A percentile compares a stretch with the other conserved stretches of the same genome.
These are phyloP conservation scores for Barbus barbus DNA, from an alignment of 2,113 vertebrate genomes.

Conservation along the genomic window DNA sequence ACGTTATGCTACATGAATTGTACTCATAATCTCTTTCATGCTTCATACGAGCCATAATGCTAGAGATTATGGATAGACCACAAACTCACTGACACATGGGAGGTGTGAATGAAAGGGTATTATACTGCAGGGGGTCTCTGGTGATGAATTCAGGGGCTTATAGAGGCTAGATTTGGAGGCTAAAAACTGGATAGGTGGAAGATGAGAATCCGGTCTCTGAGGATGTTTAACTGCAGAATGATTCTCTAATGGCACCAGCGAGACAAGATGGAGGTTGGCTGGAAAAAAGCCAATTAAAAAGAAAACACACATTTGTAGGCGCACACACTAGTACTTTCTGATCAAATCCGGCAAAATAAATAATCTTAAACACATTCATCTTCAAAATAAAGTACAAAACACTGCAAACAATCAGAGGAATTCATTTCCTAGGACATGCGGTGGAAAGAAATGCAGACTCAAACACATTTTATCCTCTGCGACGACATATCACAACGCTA, in stretches of 20 bases:
- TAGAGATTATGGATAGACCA: slow-evolving; percentile 29
- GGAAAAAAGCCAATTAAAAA: slow-evolving; percentile 4
- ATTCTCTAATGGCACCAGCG: slow-evolving; percentile 7
- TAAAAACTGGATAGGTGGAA: not conserved
- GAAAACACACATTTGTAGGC: slow-evolving; percentile 9
- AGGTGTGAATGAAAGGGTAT: slow-evolving; percentile 31
- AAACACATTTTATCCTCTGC: slow-evolving; percentile 18
- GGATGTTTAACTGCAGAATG: slow-evolving; percentile 16
- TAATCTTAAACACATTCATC: slow-evolving; percentile 18
- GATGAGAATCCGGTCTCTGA: slow-evolving; percentile 8
- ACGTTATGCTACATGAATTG: slow-evolving; percentile 48
- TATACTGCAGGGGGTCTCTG: slow-evolving; percentile 16
- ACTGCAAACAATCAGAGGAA: slow-evolving; percentile 33
- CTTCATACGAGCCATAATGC: slow-evolving; percentile 31
- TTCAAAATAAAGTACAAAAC: slow-evolving; percentile 21
- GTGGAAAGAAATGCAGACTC: slow-evolving; percentile 10
- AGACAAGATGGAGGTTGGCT: not conserved
- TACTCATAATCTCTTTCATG: slow-evolving; percentile 45
- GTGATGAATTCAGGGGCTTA: slow-evolving; percentile 33
- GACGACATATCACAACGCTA: slow-evolving; percentile 26
- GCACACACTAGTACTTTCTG: not conserved
- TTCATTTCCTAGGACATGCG: slow-evolving; percentile 8
- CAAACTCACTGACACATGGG: slow-evolving; percentile 22
- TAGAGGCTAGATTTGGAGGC: not conserved
- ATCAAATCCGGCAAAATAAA: slow-evolving; percentile 19